These are phyloP conservation scores for Phocides pigmalion DNA, from an alignment of 1,140 invertebrate genomes.

Conservation along the genomic window DNA sequence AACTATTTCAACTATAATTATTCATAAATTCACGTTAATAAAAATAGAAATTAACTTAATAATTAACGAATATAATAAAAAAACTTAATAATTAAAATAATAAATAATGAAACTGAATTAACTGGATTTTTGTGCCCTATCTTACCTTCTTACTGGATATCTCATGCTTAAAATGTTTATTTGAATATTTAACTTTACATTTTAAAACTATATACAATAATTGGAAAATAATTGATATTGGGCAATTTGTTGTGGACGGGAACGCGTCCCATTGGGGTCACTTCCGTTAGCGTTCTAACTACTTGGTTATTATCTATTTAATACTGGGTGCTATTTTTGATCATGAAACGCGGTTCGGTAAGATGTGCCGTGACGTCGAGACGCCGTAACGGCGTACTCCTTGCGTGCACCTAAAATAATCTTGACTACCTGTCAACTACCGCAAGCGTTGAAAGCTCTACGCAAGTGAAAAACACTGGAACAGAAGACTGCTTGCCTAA, in stretches of 20 bases:
- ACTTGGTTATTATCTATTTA: conserved; percentile 23
- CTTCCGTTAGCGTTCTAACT: conserved; percentile 26
- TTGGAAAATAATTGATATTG: neutral
- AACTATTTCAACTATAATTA: too few relatives aligned
- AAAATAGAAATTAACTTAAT: too few relatives aligned
- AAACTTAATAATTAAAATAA: too few relatives aligned
- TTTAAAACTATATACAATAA: neutral
- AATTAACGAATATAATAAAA: too few relatives aligned
- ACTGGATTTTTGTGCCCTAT: too few relatives aligned
- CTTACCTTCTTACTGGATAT: too few relatives aligned
- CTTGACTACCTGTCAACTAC: conserved; percentile 19
- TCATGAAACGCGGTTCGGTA: conserved; percentile 18
- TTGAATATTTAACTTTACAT: neutral
- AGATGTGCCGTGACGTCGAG: conserved; percentile 17
- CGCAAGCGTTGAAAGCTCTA: conserved; percentile 6
- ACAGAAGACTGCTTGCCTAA: neutral
- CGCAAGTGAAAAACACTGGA: neutral
- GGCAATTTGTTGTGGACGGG: neutral
- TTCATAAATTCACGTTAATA: too few relatives aligned
- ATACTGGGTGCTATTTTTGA: conserved; percentile 29
- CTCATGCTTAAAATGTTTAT: too few relatives aligned
- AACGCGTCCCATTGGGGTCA: conserved; percentile 15
- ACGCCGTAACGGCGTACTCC: neutral
- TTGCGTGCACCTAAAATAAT: conserved; percentile 21
- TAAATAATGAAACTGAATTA: too few relatives aligned